Evolutionary conservation across 2,888 invertebrate genomes (phyloP), one percentile per base, ranked within the genome.

Genomic region (Patella caerulea): DNA sequence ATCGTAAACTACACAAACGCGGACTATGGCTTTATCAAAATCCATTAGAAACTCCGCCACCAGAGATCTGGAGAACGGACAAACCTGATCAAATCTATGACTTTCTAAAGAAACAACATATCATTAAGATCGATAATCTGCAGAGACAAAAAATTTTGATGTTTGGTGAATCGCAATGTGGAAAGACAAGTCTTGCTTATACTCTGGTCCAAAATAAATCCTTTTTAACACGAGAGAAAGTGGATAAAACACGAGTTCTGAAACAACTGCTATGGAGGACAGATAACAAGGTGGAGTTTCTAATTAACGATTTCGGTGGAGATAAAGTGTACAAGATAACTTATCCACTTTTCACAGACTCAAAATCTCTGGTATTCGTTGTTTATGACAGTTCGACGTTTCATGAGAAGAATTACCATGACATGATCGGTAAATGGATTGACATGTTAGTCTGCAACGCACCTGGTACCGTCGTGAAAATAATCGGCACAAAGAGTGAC

Each of bases 11-110:
- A 24, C 82, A 85, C 19, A 90, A 89, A 78, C 76, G 84, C 81
- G 91, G 91, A 4, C 83, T 91, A 72, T 91, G 91, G 91, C 83
- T 91, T 72, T 88, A 91, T 83, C 87, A 87, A 75, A 91, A 91
- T 78, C 91, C 91, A 12, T 82, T 91, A 53, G 88, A 83, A 52
- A 85, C 86, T 69, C 91, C 91, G 15, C 91, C 91, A 53, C 87
- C 87, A 71, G 86, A 89, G 70, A 83, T 91, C 5, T 91, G 91
- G 91, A 88, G 89, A 76, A 90, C 90, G 1, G 88, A 88, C 24
- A 83, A 88, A 53, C 87, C 90, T 9, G 83, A 87, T 34, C 85
- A 87, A 71, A 90, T 91, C 71, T 91, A 87, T 82, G 85, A 86
- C 45, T 90, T 90, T 79, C 84, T 91, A 56, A 88, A 86, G 78